Percentiles rank a stretch among this genome's conserved stretches.
phyloP scores from a whole-genome alignment of 2,113 vertebrate species.

The Cryptotis parvus region DNA sequence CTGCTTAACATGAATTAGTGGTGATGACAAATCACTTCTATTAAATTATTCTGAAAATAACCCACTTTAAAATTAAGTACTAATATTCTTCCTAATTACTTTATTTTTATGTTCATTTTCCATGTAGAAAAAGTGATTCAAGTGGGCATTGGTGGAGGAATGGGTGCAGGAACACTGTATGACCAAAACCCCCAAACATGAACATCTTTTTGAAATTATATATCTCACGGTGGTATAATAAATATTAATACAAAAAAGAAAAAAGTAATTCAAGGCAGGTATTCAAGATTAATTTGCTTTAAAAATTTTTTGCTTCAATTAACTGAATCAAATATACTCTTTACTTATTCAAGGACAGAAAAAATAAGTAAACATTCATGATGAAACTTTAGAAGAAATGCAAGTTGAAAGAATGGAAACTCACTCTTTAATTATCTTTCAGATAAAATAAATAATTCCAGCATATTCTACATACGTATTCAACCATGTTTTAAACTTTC shows the following conservation, averaged over 20 bases:
- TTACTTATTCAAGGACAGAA: constrained; percentile 25
- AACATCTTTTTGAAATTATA: too few relatives aligned
- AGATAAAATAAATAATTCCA: constrained; percentile 4
- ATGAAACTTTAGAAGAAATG: background rate
- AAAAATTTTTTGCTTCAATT: constrained; percentile 55
- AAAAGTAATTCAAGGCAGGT: constrained; percentile 69
- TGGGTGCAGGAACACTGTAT: too few relatives aligned
- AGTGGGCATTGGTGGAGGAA: too few relatives aligned
- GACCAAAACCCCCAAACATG: too few relatives aligned
- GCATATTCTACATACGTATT: background rate
- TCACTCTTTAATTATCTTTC: background rate
- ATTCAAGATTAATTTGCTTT: constrained; percentile 61
- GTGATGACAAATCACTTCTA: constrained; percentile 74
- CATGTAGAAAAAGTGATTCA: constrained; percentile 64
- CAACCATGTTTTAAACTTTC: background rate
- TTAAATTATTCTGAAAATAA: constrained; percentile 67
- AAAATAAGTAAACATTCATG: background rate
- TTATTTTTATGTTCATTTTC: constrained; percentile 55
- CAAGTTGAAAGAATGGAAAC: constrained; percentile 31
- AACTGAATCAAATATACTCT: constrained; percentile 55
- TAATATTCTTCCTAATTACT: constrained; percentile 62
- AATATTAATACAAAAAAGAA: too few relatives aligned
- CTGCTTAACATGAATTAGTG: constrained; percentile 66
- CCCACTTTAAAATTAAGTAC: constrained; percentile 66
- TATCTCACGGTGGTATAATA: too few relatives aligned